Conservation (phyloP, 2,888 invertebrate genomes). For the Eupithecia subumbrata region DNA sequence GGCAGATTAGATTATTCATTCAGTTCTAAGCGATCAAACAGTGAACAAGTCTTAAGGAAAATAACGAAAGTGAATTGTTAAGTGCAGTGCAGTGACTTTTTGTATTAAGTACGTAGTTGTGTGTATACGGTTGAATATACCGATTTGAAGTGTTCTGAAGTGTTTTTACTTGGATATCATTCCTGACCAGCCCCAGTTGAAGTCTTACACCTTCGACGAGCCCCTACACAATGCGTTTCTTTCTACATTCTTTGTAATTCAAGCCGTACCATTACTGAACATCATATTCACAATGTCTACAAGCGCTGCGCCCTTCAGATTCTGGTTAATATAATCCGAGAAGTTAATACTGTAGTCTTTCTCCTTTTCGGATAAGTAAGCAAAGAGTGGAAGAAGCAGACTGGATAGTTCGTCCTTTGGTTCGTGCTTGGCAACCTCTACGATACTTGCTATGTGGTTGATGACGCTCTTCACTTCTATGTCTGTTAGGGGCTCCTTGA, state of each 20-base stretch:
- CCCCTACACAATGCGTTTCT: neutral
- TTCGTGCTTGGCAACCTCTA: conserved; percentile 51
- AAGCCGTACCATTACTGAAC: conserved; percentile 41
- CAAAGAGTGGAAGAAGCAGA: conserved; percentile 63
- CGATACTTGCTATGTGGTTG: conserved; percentile 54
- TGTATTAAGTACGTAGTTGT: too few relatives aligned
- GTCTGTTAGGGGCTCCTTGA: conserved; percentile 61
- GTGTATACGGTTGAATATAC: too few relatives aligned
- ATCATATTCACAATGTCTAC: conserved; percentile 36
- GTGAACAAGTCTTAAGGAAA: too few relatives aligned
- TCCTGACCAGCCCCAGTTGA: too few relatives aligned
- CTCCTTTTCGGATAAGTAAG: conserved; percentile 62
- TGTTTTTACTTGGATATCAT: too few relatives aligned
- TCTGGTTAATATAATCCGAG: conserved; percentile 34
- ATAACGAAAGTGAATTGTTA: too few relatives aligned
- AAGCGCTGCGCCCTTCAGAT: conserved; percentile 27
- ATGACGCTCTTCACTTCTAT: conserved; percentile 56
- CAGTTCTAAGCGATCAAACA: too few relatives aligned
- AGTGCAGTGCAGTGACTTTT: too few relatives aligned
- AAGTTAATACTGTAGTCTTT: conserved; percentile 53
- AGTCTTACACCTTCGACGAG: too few relatives aligned
- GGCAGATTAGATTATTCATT: too few relatives aligned
- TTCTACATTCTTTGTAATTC: neutral
- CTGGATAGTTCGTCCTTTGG: conserved; percentile 58
- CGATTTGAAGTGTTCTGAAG: too few relatives aligned